A percentile compares a stretch with the other conserved stretches of the same genome.
phyloP scores from a whole-genome alignment of 92 coral and sea anemone genomes.

The Phymanthus crucifer region DNA sequence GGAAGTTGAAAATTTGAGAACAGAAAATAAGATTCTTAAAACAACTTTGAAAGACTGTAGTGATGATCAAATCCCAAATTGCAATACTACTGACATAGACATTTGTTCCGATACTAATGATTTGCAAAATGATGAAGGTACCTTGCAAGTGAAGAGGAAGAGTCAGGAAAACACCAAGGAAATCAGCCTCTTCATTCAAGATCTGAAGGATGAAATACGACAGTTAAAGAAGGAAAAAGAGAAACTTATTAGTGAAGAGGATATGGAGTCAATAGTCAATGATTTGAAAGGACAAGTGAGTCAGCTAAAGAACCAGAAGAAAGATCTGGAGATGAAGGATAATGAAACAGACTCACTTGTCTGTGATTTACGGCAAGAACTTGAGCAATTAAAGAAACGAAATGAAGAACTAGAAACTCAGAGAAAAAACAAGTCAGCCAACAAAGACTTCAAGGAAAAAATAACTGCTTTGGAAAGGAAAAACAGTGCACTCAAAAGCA shows the following conservation, averaged over 20 bases:
- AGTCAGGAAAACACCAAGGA: not conserved
- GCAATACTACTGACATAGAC: not conserved
- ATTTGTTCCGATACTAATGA: not conserved
- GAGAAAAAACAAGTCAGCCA: not conserved
- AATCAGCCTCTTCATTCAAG: not conserved
- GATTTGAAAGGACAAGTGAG: not conserved
- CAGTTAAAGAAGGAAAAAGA: slow-evolving; percentile 19
- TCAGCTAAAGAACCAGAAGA: not conserved
- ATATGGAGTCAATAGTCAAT: slow-evolving; percentile 1
- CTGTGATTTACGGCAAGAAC: not conserved
- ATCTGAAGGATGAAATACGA: slow-evolving; percentile 12
- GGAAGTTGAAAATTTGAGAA: slow-evolving; percentile 40
- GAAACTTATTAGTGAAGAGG: not conserved
- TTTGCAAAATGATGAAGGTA: not conserved
- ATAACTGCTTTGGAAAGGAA: not conserved
- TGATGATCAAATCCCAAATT: not conserved
- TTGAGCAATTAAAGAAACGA: not conserved
- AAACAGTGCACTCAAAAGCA: not conserved
- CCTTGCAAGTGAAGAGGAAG: not conserved
- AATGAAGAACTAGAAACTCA: not conserved
- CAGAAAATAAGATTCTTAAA: slow-evolving; percentile 14
- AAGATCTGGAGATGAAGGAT: not conserved
- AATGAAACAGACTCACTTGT: not conserved
- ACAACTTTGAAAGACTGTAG: not conserved
- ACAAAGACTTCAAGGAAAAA: not conserved